phyloP scores from a whole-genome alignment of 2,113 vertebrate species.

The Hyaena hyaena region DNA sequence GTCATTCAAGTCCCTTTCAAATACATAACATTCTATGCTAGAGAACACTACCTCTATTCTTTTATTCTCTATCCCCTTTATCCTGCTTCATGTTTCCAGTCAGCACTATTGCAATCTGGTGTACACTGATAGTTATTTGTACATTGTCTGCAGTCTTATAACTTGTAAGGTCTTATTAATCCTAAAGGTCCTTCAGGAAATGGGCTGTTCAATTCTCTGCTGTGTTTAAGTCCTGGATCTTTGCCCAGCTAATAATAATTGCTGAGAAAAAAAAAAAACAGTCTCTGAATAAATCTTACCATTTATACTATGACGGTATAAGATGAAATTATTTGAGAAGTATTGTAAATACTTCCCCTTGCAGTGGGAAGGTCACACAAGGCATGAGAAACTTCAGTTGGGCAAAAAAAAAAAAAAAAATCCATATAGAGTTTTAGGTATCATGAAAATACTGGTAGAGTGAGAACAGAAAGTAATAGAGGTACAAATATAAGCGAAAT shows the following conservation, averaged over 20 bases:
- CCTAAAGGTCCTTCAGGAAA: no score
- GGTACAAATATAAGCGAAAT: neutral
- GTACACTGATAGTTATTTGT: no score
- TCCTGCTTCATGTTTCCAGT: neutral
- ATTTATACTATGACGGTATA: neutral
- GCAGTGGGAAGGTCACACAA: neutral
- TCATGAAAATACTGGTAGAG: neutral
- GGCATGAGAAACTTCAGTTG: accelerated
- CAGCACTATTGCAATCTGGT: neutral
- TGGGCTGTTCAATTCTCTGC: neutral
- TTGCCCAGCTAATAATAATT: neutral
- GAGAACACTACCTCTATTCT: neutral
- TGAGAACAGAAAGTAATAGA: neutral
- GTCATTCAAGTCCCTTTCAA: neutral
- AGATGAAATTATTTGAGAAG: neutral
- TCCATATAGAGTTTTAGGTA: neutral
- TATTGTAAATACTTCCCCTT: neutral
- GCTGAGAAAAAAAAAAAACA: neutral
- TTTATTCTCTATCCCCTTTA: neutral
- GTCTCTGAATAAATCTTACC: neutral
- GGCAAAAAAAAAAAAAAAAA: neutral
- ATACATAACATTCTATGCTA: no score
- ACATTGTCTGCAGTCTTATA: neutral
- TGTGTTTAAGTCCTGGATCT: neutral
- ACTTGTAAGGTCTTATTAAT: neutral